Evolutionary conservation across 2,797 vertebrate species (phyloP), one percentile per base, ranked within the genome.

Genomic region (Heliangelus exortis): DNA sequence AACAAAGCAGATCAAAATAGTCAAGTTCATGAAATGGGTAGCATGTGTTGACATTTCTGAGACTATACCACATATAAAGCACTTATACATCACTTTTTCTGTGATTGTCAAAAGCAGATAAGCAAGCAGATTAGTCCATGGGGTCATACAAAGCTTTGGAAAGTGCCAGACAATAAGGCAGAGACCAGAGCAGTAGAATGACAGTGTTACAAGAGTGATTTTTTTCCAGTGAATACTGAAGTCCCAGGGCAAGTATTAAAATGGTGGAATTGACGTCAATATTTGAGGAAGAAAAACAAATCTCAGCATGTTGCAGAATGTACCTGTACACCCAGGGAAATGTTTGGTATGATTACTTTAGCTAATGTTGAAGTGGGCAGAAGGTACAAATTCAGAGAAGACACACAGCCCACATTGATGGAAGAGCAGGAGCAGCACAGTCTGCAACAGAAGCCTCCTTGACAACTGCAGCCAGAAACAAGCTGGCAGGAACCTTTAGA

Each of bases 1-100:
- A 85, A 92, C n/a, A 4, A 80, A 57, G 84, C 50, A 53, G n/a
- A 82, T 66, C 50, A 65, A 78, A 88, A 75, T 7, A 91, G 25
- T 69, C 39, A 67, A 63, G 28, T 69, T 39, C 61, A 29, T 29
- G 31, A 43, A 88, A 66, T 17, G 76, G 22, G n/a, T 58, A 54
- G 9, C 10, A 22, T 33, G 14, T 29, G 29, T 26, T 79, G 54
- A 76, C 53, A 36, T 72, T 59, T 73, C 58, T 84, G 69, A 93
- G 34, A 51, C 58, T 47, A 62, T 11, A 31, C 41, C 1, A 3
- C n/a, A 22, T n/a, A 12, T 23, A 69, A 84, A 81, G 31, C 17
- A 78, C 8, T 61, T 67, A 22, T 0, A 39, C 23, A 39, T 45
- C 16, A 69, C 6, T 78, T 72, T 65, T 72, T 68, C 16, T 19